phyloP scores from a whole-genome alignment of 2,797 vertebrate species.

The Pempheris klunzingeri region DNA sequence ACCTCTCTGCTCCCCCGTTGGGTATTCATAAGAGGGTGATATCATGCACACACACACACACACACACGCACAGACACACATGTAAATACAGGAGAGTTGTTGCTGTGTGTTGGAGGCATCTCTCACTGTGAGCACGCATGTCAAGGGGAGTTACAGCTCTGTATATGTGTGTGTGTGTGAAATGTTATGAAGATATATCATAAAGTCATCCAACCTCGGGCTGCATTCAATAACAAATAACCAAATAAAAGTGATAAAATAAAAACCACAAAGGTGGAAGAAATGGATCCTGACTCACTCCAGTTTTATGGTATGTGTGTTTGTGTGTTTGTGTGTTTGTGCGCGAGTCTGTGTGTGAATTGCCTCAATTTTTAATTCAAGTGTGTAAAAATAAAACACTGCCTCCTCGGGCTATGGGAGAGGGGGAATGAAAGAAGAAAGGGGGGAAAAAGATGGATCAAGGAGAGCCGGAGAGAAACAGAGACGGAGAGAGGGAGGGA shows the following conservation, averaged over 20 bases:
- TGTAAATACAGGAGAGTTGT: conserved; percentile 5
- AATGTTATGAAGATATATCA: conserved; percentile 54
- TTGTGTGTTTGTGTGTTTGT: conserved; percentile 5
- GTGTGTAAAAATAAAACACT: conserved; percentile 70
- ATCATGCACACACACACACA: conserved; percentile 41
- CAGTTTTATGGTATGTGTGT: conserved; percentile 26
- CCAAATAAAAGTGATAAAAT: conserved; percentile 67
- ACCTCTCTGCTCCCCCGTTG: conserved; percentile 43
- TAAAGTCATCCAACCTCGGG: conserved; percentile 55
- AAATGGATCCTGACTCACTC: conserved; percentile 59
- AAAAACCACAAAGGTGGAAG: conserved; percentile 58
- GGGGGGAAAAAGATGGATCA: conserved; percentile 18
- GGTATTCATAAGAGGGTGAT: conserved; percentile 60
- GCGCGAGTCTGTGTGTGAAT: conserved; percentile 16
- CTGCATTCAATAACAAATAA: conserved; percentile 68
- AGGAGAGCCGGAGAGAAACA: conserved; percentile 25
- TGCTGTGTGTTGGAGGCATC: conserved; percentile 15
- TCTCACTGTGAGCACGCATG: conserved; percentile 12
- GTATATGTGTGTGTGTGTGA: conserved; percentile 17
- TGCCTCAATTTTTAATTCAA: conserved; percentile 65
- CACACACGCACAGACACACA: conserved; percentile 7
- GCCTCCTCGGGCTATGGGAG: conserved; percentile 50
- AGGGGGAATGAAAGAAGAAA: conserved; percentile 45
- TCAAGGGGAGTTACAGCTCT: conserved; percentile 26
- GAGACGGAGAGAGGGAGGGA: neutral